Percentiles rank a stretch among this genome's conserved stretches.
These are phyloP conservation scores for Brachionus calyciflorus DNA, from an alignment of 1,140 invertebrate genomes.

Conservation along the genomic window DNA sequence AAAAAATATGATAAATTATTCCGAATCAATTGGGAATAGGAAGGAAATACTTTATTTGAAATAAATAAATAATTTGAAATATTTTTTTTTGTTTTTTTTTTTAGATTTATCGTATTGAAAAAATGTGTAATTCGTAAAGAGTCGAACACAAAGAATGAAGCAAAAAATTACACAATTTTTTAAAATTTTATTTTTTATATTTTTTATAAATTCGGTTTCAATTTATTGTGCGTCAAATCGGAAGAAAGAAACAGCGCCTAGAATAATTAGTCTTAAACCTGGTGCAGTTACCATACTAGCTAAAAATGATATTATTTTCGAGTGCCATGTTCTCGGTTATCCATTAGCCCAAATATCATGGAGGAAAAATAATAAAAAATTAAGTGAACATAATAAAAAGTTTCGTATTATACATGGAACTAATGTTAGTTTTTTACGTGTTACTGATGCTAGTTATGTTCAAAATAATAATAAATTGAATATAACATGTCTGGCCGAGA, in stretches of 20 bases:
- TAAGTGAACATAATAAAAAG: conserved; percentile 34
- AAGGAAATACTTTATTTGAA: too few relatives aligned
- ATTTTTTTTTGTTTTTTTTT: too few relatives aligned
- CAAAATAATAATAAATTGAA: not conserved
- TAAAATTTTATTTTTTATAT: not conserved
- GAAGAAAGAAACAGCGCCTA: not conserved
- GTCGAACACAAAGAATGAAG: too few relatives aligned
- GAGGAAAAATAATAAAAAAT: conserved; percentile 32
- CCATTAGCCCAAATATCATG: conserved; percentile 5
- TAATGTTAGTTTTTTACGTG: conserved; percentile 27
- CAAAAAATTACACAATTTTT: too few relatives aligned
- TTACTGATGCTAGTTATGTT: conserved; percentile 4
- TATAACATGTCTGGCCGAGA: conserved; percentile 13
- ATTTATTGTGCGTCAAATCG: not conserved
- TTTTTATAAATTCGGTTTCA: not conserved
- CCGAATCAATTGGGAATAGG: too few relatives aligned
- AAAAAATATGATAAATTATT: too few relatives aligned
- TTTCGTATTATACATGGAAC: conserved; percentile 23
- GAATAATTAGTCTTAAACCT: not conserved
- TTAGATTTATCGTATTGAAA: too few relatives aligned
- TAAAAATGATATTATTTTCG: conserved; percentile 12
- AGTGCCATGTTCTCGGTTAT: not conserved
- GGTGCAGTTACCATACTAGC: not conserved
- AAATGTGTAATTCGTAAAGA: too few relatives aligned
- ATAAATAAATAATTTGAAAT: too few relatives aligned